These are phyloP conservation scores for Ispidina lecontei DNA, from an alignment of 2,797 vertebrate genomes.

Conservation along the genomic window DNA sequence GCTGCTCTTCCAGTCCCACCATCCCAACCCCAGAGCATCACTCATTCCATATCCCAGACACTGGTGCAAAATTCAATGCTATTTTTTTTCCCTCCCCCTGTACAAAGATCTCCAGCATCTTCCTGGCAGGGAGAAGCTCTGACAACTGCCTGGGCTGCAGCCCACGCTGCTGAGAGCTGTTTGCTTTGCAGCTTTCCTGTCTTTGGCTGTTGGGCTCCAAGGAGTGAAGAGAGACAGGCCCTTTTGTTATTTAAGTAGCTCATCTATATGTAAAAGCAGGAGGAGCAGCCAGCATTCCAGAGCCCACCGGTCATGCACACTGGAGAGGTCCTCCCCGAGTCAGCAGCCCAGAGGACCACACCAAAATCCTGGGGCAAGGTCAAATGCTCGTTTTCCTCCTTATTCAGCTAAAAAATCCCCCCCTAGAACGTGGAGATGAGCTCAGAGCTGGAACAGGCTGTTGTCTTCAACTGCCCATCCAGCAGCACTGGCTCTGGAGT, in stretches of 20 bases:
- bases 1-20: not conserved
- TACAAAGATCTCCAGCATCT: not conserved
- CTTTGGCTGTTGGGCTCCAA: not conserved
- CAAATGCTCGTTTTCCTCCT: not conserved
- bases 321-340: not conserved
- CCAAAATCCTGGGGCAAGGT: not conserved
- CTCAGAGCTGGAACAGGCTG: not conserved
- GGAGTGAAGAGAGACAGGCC: not conserved
- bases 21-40: rapidly evolving
- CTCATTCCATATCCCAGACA: not conserved
- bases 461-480: not conserved
- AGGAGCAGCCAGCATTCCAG: conserved; percentile 1
- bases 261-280: not conserved
- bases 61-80: not conserved
- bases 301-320: not conserved
- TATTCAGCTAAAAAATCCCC: not conserved
- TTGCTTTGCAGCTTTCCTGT: conserved; percentile 4
- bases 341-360: not conserved
- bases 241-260: not conserved
- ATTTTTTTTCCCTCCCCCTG: not conserved
- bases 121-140: conserved; percentile 6
- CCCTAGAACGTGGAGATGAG: rapidly evolving
- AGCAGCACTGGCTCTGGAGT: not conserved
- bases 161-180: not conserved
- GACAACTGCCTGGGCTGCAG: conserved; percentile 2